phyloP scores from a whole-genome alignment of 2,888 invertebrate species.

The Dynastes hyllus region DNA sequence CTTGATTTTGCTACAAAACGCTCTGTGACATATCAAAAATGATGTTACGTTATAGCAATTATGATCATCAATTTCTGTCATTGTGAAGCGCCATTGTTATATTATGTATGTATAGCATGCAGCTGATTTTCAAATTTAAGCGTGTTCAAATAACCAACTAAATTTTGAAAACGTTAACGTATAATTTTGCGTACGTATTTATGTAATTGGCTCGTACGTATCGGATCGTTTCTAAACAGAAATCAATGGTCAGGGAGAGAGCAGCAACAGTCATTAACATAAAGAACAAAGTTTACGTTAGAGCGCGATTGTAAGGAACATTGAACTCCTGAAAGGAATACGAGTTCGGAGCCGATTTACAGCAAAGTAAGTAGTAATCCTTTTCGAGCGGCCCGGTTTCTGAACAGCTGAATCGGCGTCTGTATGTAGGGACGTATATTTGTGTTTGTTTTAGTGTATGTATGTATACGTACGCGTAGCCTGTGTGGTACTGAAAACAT shows the following conservation, averaged over 20 bases:
- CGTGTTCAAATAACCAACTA: background rate
- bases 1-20: too few species aligned
- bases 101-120: too few species aligned
- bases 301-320: slow-evolving; percentile 4
- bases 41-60: too few species aligned
- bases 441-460: background rate
- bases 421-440: background rate
- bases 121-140: too few species aligned
- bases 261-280: slow-evolving; percentile 11
- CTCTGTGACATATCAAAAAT: too few species aligned
- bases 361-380: slow-evolving; percentile 4
- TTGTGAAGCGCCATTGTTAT: too few species aligned
- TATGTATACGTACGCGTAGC: background rate
- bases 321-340: slow-evolving; percentile 27
- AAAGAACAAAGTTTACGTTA: slow-evolving; percentile 16
- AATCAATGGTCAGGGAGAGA: background rate
- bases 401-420: background rate
- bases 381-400: background rate
- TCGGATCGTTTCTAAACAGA: background rate
- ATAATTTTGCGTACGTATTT: background rate
- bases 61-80: too few species aligned
- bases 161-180: background rate
- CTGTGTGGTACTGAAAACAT: background rate
- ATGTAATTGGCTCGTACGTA: background rate
- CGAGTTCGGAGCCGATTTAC: slow-evolving; percentile 9